A percentile compares a stretch with the other conserved stretches of the same genome.
Evolutionary conservation across 1,140 invertebrate genomes (phyloP).

Genomic region (Metopolophium dirhodum): DNA sequence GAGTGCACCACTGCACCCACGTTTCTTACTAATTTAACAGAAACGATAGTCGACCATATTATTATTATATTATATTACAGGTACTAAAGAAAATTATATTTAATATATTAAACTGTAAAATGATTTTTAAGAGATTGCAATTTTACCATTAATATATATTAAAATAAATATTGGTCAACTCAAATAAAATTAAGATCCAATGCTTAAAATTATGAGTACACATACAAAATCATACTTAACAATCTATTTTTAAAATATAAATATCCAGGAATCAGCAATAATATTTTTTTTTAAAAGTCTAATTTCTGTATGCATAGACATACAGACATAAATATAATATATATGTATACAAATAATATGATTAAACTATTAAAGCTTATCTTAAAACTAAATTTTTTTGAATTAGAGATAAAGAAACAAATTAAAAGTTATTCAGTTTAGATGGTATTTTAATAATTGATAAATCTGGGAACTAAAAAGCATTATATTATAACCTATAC

Average conservation of each 20-base stretch:
- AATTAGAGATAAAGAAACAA: neutral
- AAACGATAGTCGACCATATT: neutral
- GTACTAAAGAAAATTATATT: neutral
- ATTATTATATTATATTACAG: neutral
- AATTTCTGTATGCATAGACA: too few species aligned
- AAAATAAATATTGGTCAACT: neutral
- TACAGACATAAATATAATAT: neutral
- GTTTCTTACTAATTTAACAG: neutral
- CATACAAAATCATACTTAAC: neutral
- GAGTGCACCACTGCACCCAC: neutral
- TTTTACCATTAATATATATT: neutral
- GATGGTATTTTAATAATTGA: neutral
- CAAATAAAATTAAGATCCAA: neutral
- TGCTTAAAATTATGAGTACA: neutral
- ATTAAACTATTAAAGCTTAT: neutral
- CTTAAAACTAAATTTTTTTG: neutral
- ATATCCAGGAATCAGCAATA: neutral
- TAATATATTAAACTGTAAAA: neutral
- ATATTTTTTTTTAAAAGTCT: neutral
- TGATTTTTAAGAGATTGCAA: neutral
- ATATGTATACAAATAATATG: neutral
- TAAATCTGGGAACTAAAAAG: neutral
- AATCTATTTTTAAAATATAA: neutral
- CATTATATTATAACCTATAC: neutral
- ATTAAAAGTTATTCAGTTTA: neutral